A percentile compares a stretch with the other conserved stretches of the same genome.
These are phyloP conservation scores for Gymnoscelis rufifasciata DNA, from an alignment of 2,888 invertebrate genomes.

Conservation along the genomic window DNA sequence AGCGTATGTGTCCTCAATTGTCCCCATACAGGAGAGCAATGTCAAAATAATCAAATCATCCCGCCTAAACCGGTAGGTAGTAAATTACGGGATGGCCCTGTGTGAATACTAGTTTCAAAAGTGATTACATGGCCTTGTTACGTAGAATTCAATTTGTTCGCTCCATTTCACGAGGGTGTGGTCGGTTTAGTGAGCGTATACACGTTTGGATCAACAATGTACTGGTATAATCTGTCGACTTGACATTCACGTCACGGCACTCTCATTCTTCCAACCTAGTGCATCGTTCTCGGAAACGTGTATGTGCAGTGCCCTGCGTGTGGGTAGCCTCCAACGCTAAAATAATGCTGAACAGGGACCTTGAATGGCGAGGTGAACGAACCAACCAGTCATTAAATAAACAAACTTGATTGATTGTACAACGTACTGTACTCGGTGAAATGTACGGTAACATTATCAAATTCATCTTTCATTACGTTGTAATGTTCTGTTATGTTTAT, in stretches of 20 bases:
- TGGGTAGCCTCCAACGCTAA: constrained; percentile 57
- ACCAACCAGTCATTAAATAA: constrained; percentile 47
- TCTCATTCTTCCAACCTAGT: constrained; percentile 68
- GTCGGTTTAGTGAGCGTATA: constrained; percentile 48
- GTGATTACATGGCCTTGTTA: constrained; percentile 47
- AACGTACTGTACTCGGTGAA: constrained; percentile 41
- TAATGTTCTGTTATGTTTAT: constrained; percentile 31
- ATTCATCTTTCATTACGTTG: constrained; percentile 35
- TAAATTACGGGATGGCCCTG: constrained; percentile 21
- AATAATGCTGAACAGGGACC: constrained; percentile 57
- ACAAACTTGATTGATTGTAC: constrained; percentile 59
- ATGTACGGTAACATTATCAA: constrained; percentile 44
- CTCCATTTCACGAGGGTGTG: constrained; percentile 53
- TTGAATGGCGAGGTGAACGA: constrained; percentile 67
- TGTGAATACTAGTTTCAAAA: constrained; percentile 46
- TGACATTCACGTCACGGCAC: constrained; percentile 71
- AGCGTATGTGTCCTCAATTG: constrained; percentile 24
- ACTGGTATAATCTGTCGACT: constrained; percentile 41
- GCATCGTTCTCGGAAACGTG: constrained; percentile 68
- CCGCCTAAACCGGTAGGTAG: constrained; percentile 15
- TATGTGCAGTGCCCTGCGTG: constrained; percentile 61
- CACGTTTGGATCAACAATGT: constrained; percentile 54
- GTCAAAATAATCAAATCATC: constrained; percentile 25
- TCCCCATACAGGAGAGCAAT: constrained; percentile 18
- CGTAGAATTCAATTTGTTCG: constrained; percentile 61